Evolutionary conservation across 1,140 invertebrate genomes (phyloP), one percentile per base, ranked within the genome.

Genomic region (Apis florea): DNA sequence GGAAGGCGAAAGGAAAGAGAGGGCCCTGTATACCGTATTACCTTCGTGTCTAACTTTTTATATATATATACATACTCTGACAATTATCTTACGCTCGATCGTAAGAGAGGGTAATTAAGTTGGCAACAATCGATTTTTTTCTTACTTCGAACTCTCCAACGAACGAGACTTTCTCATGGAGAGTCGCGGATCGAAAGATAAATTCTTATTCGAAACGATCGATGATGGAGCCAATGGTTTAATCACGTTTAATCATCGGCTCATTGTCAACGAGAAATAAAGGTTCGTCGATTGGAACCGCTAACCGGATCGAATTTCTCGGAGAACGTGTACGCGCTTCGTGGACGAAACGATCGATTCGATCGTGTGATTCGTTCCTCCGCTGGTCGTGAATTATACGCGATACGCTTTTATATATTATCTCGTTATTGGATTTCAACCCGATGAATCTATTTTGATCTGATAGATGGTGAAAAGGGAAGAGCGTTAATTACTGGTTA

Each of bases 241-340:
- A 2, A 89, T 90, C 91, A 88, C 77, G 85, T 85, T 40, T 40
- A 40, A 40, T 40, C 0, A 40, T 40, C 0, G 31, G 31, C 31
- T 40, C 31, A 40, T 40, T 40, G 31, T 40, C 31, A 40, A 40
- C 31, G 31, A 40, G 31, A 40, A 40, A 6, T 40, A 40, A 40
- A 40, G 5, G 5, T 40, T 40, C 31, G 31, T 40, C 31, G 31
- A 40, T 40, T 40, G 6, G 31, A 40, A 40, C 4, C 2, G 31
- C 6, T 40, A 0, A 31, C 5, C 6, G 31, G 31, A 8, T 40
- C 31, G 31, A 40, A 40, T 40, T 40, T 40, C 31, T 40, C 31
- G 31, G 31, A 5, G n/a, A n/a, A n/a, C n/a, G n/a, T 40, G 6
- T 0, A 40, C 31, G 31, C 4, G 31, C 0, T 6, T 40, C 5